phyloP scores from a whole-genome alignment of 2,797 vertebrate species.

The Knipowitschia caucasica region DNA sequence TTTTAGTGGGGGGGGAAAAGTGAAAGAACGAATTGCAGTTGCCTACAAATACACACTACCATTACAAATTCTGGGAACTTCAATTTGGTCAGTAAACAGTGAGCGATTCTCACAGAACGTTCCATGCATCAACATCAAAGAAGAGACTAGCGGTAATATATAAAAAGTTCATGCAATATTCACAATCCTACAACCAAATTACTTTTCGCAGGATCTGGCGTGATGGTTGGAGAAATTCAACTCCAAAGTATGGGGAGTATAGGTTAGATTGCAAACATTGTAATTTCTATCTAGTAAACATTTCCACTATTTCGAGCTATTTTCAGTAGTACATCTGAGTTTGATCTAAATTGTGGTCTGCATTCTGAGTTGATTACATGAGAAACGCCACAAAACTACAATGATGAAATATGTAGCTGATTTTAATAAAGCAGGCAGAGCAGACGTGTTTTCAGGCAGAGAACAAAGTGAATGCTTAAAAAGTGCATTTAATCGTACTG shows the following conservation, averaged over 20 bases:
- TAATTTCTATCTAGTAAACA: constrained; percentile 8
- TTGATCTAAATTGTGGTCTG: constrained; percentile 9
- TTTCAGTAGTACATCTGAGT: constrained; percentile 2
- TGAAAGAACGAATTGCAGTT: constrained; percentile 13
- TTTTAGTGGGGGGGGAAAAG: constrained; percentile 32
- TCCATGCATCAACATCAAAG: constrained; percentile 24
- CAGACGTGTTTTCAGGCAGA: neutral
- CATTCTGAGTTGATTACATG: neutral
- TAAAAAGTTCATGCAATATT: constrained; percentile 29
- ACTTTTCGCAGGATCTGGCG: constrained; percentile 41
- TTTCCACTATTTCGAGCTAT: constrained; percentile 3
- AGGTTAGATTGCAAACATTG: constrained; percentile 24
- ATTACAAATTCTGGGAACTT: constrained; percentile 1
- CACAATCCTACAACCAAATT: constrained; percentile 44
- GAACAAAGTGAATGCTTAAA: neutral
- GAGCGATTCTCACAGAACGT: neutral
- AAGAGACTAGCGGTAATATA: constrained; percentile 22
- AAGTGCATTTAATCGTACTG: neutral
- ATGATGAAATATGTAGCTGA: neutral
- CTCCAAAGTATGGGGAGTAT: constrained; percentile 25
- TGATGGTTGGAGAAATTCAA: constrained; percentile 38
- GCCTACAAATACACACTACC: neutral
- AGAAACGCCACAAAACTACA: neutral
- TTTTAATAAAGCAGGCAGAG: neutral
- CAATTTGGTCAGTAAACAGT: constrained; percentile 7